A percentile compares a stretch with the other conserved stretches of the same genome.
phyloP scores from a whole-genome alignment of 2,113 vertebrate genomes.

The Scatophagus argus region DNA sequence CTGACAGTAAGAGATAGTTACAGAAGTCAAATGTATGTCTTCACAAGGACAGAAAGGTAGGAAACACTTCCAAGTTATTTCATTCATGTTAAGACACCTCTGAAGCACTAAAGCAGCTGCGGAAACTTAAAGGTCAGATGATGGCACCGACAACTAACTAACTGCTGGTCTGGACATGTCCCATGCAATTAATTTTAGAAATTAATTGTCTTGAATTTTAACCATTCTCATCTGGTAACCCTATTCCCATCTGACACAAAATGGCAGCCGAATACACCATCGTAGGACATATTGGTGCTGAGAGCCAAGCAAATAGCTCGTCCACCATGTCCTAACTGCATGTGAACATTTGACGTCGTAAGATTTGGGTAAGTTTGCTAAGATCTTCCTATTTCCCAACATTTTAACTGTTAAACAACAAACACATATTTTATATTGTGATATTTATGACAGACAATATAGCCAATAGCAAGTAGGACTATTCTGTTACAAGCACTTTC shows the following conservation, averaged over 20 bases:
- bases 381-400: too few species aligned
- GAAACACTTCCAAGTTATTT: conserved; percentile 33
- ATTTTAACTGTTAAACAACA: too few species aligned
- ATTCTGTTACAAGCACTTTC: neutral
- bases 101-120: neutral
- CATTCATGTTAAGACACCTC: conserved; percentile 31
- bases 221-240: too few species aligned
- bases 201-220: too few species aligned
- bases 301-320: conserved; percentile 47
- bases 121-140: conserved; percentile 24
- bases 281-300: conserved; percentile 47
- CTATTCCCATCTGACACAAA: conserved; percentile 77
- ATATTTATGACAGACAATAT: too few species aligned
- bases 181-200: too few species aligned
- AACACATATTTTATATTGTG: too few species aligned
- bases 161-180: neutral
- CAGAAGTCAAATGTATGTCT: conserved; percentile 50
- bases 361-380: too few species aligned
- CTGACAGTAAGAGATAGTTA: conserved; percentile 26
- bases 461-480: too few species aligned
- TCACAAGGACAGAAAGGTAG: conserved; percentile 50
- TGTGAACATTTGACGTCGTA: too few species aligned
- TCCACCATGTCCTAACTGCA: too few species aligned
- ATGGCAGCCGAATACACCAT: conserved; percentile 66
- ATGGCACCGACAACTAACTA: neutral